Evolutionary conservation across 2,113 vertebrate genomes (phyloP), one percentile per base, ranked within the genome.

Genomic region (Gambusia holbrooki): DNA sequence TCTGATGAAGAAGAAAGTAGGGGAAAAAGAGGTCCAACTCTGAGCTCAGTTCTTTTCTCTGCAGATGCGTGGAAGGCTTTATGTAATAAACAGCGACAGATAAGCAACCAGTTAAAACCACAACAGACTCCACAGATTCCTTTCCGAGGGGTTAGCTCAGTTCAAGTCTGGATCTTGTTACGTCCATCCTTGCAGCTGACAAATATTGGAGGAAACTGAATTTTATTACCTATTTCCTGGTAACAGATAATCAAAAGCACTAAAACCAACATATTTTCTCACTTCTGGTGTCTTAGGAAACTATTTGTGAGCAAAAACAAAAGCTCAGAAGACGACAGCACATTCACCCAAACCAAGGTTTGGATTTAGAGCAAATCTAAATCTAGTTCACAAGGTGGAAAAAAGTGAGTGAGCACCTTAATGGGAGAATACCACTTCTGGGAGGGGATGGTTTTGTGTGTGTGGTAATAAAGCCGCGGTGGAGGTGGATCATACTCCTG

Each of bases 401-500:
- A 73, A 62, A 54, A 15, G 25, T 67, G 25, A 67, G 61, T 27
- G 27, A 62, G 35, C 73, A 98, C 98, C 96, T 98, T 98, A 89
- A 99, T 99, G 0, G 98, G 97, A 0, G 97, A 96, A 86, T 98
- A 99, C 98, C 98, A 99, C 94, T 96, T 97, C 0, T 93, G 92
- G 0, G 95, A 87, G 0, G 91, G 94, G 0, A 84, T 88, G 3
- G 95, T 84, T 70, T 92, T 95, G 42, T 95, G 94, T 76, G 84
- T 73, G 74, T 94, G 95, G 19, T 93, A 96, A 14, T 97, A 95
- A 12, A 89, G 94, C 28, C 93, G 92, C 3, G 93, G 90, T 17
- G 96, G 95, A 0, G 94, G 92, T 62, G 94, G 94, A 58, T 97
- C 97, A 0, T 93, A 96, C 48, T 99, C 97, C 82, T 97, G 94